Base-by-base conservation (phyloP, 30 jellyfish, hydroid and myxozoan species). In the Aurelia sp. region DNA sequence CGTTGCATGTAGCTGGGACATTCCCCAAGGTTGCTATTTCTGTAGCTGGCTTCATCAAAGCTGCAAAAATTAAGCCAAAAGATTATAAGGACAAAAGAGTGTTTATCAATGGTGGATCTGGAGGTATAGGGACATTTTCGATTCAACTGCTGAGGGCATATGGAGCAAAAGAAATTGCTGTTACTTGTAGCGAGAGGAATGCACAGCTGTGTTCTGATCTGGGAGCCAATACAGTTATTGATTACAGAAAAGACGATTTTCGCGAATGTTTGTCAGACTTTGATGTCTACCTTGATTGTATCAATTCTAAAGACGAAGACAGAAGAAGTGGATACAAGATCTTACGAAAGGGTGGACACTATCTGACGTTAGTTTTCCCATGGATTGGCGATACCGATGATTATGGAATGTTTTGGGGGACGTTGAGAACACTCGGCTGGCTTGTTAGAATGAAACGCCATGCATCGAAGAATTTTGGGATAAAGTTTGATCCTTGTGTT, bases 21-120 rank as follows among this genome's bases (percentile, higher is more conserved):
- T 81, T 81, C 63, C 91, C 91, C 0, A 81, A 81, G 18, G 91
- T 81, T 20, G 91, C 76, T 5, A 57, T 81, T 15, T 63, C 91
- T 15, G 91, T 81, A 50, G 71, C 91, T 19, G 91, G 83, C 17
- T 53, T 81, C 35, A n/a, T 81, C 22, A 81, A 81, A 64, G 83
- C 83, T 81, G 82, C 91, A 3, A 69, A 69, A 19, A 20, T 67
- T 11, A 55, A 69, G 9, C n/a, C 80, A 7, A 68, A 57, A 3
- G 74, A 81, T 11, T 81, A 51, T 57, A 52, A 52, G 5, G 84
- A 63, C 19, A 81, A 81, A 47, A 61, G 83, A 2, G 91, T 81
- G 21, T 81, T 81, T 68, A 81, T 81, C 8, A 81, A 81, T 52
- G 91, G 91, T 22, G 91, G 91, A 0, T 81, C 91, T 41, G 91